Evolutionary conservation across 2,888 invertebrate species (phyloP), one percentile per base, ranked within the genome.

Genomic region (Ischnus inquisitorius): DNA sequence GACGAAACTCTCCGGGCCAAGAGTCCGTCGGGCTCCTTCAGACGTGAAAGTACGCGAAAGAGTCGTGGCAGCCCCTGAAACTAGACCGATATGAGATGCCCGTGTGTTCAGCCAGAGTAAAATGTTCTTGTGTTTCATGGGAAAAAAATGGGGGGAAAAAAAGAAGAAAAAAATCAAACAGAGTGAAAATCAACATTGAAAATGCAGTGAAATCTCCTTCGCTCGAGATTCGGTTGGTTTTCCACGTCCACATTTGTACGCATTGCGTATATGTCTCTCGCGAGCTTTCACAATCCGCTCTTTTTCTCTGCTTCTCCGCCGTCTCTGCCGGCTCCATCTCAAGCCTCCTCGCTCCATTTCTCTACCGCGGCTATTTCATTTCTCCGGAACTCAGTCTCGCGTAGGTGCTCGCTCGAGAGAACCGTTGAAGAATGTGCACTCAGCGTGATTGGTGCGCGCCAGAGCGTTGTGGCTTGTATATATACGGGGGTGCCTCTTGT

Each of bases 351-450:
- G 43, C 57, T 62, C 62, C 62, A 80, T 68, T 64, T 54, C 77
- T 51, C 79, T 14, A 22, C 72, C 60, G 51, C 51, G 22, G 80
- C 64, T 80, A 68, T 78, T 78, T 41, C 74, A 75, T 81, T 78
- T 80, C 48, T 80, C 64, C 43, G 41, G 51, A 78, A 69, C 46
- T 64, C 77, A 69, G 72, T 84, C 77, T 84, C 80, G 48, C 84
- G 62, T 72, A 84, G 71, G 72, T 84, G 78, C 74, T 85, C 79
- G 78, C 86, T 79, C 69, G 79, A 84, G 84, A 87, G 87, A 88
- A 84, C 84, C 87, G 88, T 91, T 91, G 91, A 92, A 92, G 90
- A 91, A 91, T 91, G 90, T 92, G 91, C 92, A 92, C 92, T 92
- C 91, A 91, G 88, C 88, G 90, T 91, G 92, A 93, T 93, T 93